phyloP scores from a whole-genome alignment of 2,113 vertebrate genomes.

The Camelus dromedarius region DNA sequence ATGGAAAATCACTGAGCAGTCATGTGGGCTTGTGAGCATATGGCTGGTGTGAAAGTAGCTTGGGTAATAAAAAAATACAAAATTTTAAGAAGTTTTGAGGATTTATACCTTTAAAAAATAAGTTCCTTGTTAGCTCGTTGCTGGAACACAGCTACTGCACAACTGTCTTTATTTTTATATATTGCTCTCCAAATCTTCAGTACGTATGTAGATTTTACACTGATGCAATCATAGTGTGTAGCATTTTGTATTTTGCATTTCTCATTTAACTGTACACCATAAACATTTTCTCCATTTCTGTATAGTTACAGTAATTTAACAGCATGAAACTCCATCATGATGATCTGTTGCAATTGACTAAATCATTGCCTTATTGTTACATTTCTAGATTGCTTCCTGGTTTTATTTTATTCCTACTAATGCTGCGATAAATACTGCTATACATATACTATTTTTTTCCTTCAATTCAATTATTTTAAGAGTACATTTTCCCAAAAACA shows the following conservation, averaged over 20 bases:
- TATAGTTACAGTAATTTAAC: conserved; percentile 58
- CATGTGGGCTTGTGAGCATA: not conserved
- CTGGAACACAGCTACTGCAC: not conserved
- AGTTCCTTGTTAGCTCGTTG: not conserved
- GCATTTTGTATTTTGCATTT: conserved; percentile 62
- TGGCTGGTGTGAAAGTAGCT: not conserved
- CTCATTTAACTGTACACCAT: conserved; percentile 51
- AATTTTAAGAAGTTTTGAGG: not conserved
- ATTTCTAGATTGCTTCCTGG: conserved; percentile 47
- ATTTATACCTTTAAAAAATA: not conserved
- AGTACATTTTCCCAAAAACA: conserved; percentile 52
- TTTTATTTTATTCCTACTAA: conserved; percentile 69
- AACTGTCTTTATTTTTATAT: not conserved
- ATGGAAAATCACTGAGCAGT: not conserved
- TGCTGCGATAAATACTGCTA: conserved; percentile 30
- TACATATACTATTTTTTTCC: conserved; percentile 26
- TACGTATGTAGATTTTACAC: not conserved
- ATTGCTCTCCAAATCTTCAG: not conserved
- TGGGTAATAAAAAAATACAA: not conserved
- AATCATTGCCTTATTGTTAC: conserved; percentile 29
- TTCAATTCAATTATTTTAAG: conserved; percentile 62
- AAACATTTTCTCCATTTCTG: conserved; percentile 53
- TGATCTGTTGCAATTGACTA: conserved; percentile 48
- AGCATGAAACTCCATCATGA: conserved; percentile 25
- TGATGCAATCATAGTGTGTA: not conserved